phyloP scores from a whole-genome alignment of 92 coral and sea anemone genomes.

The Actinostola sp. region DNA sequence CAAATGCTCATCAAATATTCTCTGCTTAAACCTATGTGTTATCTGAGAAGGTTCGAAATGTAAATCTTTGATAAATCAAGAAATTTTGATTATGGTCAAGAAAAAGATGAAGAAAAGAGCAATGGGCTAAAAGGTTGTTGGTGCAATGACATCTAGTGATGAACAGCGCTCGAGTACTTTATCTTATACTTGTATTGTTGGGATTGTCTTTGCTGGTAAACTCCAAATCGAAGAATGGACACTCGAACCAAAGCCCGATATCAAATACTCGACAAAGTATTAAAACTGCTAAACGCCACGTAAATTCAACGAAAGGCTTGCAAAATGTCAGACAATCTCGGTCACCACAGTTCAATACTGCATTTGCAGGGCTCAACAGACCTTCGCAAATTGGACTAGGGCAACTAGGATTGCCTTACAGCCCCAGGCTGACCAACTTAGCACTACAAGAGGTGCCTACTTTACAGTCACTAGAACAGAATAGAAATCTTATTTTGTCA shows the following conservation, averaged over 20 bases:
- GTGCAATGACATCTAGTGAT: conserved; percentile 21
- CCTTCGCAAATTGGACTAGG: conserved; percentile 56
- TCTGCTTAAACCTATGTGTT: background rate
- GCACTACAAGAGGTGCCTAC: conserved; percentile 66
- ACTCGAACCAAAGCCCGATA: background rate
- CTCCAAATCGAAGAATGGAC: conserved; percentile 23
- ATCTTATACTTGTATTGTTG: conserved; percentile 1
- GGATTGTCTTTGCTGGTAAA: conserved; percentile 6
- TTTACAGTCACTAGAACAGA: conserved; percentile 64
- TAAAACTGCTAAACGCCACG: background rate
- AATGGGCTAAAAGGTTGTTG: conserved; percentile 17
- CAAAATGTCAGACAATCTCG: conserved; percentile 55
- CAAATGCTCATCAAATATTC: conserved; percentile 38
- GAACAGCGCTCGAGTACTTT: conserved; percentile 12
- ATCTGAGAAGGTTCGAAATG: background rate
- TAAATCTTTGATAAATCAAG: background rate
- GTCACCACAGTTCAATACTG: conserved; percentile 55
- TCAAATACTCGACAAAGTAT: conserved; percentile 3
- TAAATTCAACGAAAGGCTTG: conserved; percentile 21
- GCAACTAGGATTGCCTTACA: conserved; percentile 60
- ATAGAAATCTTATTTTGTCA: conserved; percentile 57
- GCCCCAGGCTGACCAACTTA: conserved; percentile 62
- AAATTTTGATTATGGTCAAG: background rate
- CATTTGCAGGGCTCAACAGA: conserved; percentile 30
- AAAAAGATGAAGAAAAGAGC: background rate